phyloP scores from a whole-genome alignment of 2,888 invertebrate genomes.

The Phoenoteleia sp. region DNA sequence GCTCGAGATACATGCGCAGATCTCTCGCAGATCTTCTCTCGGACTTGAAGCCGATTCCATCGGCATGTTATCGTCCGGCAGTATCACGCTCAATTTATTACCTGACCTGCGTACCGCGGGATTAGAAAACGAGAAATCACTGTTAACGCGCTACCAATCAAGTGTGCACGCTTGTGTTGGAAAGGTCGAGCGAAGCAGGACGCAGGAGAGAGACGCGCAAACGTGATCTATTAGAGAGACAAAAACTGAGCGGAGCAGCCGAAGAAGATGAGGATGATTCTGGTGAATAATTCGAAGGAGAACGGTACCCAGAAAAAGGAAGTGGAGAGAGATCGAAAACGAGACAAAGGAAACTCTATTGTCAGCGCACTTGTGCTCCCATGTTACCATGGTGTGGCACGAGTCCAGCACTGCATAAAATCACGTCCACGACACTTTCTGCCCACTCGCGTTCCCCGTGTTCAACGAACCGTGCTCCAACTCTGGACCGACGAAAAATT shows the following conservation, averaged over 20 bases:
- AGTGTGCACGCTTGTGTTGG: constrained; percentile 66
- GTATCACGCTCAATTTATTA: constrained; percentile 83
- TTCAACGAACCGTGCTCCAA: constrained; percentile 78
- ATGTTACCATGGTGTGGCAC: constrained; percentile 74
- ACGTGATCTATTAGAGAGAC: constrained; percentile 61
- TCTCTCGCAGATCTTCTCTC: constrained; percentile 76
- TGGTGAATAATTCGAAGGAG: no score
- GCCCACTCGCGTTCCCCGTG: constrained; percentile 76
- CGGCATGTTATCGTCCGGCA: constrained; percentile 78
- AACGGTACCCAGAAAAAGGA: constrained; percentile 26
- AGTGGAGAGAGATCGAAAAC: constrained; percentile 58
- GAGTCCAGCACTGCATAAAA: constrained; percentile 78
- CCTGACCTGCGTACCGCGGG: constrained; percentile 70
- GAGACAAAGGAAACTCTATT: constrained; percentile 76
- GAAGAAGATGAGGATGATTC: no score
- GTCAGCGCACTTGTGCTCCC: constrained; percentile 75
- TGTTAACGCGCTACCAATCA: constrained; percentile 79
- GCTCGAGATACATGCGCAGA: constrained; percentile 77
- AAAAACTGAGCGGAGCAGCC: constrained; percentile 48
- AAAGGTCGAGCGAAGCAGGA: not conserved
- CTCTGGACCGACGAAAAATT: constrained; percentile 76
- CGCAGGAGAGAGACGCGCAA: constrained; percentile 32
- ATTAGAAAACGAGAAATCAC: constrained; percentile 82
- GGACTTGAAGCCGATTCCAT: constrained; percentile 74
- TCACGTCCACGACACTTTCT: constrained; percentile 77